A percentile compares a stretch with the other conserved stretches of the same genome.
These are phyloP conservation scores for Scalopus aquaticus DNA, from an alignment of 2,113 vertebrate genomes.

Conservation along the genomic window DNA sequence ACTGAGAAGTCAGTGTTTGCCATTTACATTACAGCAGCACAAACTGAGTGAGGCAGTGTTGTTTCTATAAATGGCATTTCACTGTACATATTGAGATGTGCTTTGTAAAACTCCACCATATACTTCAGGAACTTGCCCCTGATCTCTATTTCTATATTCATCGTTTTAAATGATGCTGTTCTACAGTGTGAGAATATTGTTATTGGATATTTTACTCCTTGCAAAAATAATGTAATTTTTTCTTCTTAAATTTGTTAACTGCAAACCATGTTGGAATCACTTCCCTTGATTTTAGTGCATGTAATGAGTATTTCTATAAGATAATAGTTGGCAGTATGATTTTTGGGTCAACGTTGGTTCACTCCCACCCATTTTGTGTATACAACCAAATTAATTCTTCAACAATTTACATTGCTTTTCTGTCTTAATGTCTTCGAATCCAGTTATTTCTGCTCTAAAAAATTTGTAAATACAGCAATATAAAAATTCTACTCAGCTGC, in stretches of 20 bases:
- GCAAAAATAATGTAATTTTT: background rate
- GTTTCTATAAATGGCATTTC: background rate
- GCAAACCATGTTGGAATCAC: background rate
- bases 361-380: background rate
- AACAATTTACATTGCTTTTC: background rate
- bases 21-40: background rate
- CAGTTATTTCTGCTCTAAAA: background rate
- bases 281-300: background rate
- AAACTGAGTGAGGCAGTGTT: background rate
- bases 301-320: background rate
- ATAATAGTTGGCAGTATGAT: background rate
- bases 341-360: background rate
- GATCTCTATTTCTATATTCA: background rate
- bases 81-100: background rate
- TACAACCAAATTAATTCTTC: background rate
- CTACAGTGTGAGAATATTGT: background rate
- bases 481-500: background rate
- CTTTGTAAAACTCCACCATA: background rate
- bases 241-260: background rate
- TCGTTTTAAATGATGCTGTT: background rate
- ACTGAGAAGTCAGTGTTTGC: background rate
- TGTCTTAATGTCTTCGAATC: background rate
- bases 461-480: background rate
- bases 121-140: background rate
- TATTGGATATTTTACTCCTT: background rate